phyloP scores from a whole-genome alignment of 2,888 invertebrate genomes.

The Andrena minutula region DNA sequence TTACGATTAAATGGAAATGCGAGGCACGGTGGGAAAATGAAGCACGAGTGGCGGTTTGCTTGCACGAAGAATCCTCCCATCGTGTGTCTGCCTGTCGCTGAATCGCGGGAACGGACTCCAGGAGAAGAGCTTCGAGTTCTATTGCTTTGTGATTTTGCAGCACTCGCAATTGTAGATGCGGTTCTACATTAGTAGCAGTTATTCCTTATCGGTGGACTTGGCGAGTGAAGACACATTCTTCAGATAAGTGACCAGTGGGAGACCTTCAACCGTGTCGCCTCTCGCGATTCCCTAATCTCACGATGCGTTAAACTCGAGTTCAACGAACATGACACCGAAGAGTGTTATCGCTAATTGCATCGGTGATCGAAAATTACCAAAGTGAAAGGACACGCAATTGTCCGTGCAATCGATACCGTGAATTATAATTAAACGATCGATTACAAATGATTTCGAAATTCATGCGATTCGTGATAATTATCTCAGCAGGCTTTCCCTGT shows the following conservation, averaged over 20 bases:
- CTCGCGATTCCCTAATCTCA: constrained; percentile 45
- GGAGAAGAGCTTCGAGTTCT: background rate
- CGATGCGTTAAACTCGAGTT: constrained; percentile 58
- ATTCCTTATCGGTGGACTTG: background rate
- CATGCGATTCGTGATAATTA: background rate
- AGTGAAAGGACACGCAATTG: background rate
- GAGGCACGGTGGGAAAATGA: constrained; percentile 20
- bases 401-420: background rate
- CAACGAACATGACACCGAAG: constrained; percentile 50
- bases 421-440: background rate
- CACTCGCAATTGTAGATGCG: background rate
- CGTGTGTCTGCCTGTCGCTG: background rate
- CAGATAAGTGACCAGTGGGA: background rate
- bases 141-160: background rate
- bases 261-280: constrained; percentile 30
- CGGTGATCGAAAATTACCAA: constrained; percentile 26
- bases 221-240: background rate
- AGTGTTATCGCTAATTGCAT: constrained; percentile 55
- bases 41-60: constrained; percentile 4
- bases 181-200: background rate
- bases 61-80: background rate
- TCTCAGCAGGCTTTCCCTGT: background rate
- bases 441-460: constrained; percentile 9
- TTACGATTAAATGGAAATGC: constrained; percentile 37
- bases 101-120: background rate